A percentile compares a stretch with the other conserved stretches of the same genome.
Evolutionary conservation across 2,888 invertebrate genomes (phyloP).

Genomic region (Danaus chrysippus): DNA sequence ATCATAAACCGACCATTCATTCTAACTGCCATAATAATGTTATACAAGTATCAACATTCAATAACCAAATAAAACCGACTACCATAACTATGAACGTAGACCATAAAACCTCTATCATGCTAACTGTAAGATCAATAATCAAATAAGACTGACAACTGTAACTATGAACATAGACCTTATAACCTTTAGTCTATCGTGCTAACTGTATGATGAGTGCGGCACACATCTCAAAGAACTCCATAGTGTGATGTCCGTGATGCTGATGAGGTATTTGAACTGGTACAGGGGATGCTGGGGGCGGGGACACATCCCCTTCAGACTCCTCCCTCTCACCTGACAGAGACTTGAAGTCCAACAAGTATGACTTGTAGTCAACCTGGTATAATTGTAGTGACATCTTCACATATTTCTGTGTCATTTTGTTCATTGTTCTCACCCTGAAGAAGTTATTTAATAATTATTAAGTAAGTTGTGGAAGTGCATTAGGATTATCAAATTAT

Average conservation of each 20-base stretch:
- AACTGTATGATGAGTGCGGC: slow-evolving; percentile 98
- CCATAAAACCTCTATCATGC: slow-evolving; percentile 83
- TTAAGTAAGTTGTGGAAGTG: too few relatives aligned
- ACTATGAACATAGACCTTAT: too few relatives aligned
- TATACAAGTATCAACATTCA: too few relatives aligned
- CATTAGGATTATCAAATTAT: too few relatives aligned
- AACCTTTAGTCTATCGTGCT: slow-evolving; percentile 83
- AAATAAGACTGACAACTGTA: too few relatives aligned
- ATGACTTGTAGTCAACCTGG: slow-evolving; percentile 99
- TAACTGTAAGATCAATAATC: slow-evolving; percentile 92
- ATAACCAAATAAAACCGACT: too few relatives aligned
- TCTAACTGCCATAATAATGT: too few relatives aligned
- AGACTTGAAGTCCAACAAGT: slow-evolving; percentile 98
- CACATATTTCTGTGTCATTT: slow-evolving; percentile 89
- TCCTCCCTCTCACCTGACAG: slow-evolving; percentile 87
- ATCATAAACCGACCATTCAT: too few relatives aligned
- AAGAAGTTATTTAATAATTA: slow-evolving; percentile 29
- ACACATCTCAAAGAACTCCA: slow-evolving; percentile 99
- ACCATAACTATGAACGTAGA: too few relatives aligned
- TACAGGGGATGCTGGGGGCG: slow-evolving; percentile 45
- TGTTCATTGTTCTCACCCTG: slow-evolving; percentile 94
- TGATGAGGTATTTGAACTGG: slow-evolving; percentile 38
- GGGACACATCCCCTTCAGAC: slow-evolving; percentile 57
- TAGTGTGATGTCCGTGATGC: slow-evolving; percentile 92
- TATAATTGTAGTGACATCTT: slow-evolving; percentile 99